These are phyloP conservation scores for Agonopterix heracliana DNA, from an alignment of 2,888 invertebrate genomes.

Conservation along the genomic window DNA sequence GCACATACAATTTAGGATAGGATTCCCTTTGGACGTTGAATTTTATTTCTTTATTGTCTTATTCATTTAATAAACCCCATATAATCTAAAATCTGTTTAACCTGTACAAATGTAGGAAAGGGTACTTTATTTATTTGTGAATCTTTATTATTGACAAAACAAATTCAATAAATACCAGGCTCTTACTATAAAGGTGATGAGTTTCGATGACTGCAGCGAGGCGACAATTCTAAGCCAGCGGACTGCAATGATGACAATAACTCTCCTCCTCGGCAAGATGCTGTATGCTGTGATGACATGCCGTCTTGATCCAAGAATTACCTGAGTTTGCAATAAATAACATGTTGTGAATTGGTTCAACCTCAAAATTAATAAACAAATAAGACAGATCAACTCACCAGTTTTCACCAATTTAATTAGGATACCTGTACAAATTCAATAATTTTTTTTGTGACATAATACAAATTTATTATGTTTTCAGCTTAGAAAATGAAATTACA, in stretches of 20 bases:
- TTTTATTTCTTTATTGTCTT: conserved; percentile 11
- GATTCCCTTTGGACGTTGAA: conserved; percentile 26
- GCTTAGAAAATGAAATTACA: conserved; percentile 55
- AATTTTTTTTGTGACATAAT: conserved; percentile 48
- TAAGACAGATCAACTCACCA: conserved; percentile 60
- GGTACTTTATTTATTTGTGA: conserved; percentile 47
- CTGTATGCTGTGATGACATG: neutral
- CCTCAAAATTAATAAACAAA: conserved; percentile 30
- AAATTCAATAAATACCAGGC: conserved; percentile 66
- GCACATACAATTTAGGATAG: conserved; percentile 18
- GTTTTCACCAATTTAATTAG: conserved; percentile 19
- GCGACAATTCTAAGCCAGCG: conserved; percentile 3
- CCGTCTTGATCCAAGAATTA: conserved; percentile 29
- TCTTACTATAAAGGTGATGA: conserved; percentile 68
- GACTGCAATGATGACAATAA: conserved; percentile 15
- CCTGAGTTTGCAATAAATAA: conserved; percentile 45
- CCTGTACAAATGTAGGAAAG: conserved; percentile 19
- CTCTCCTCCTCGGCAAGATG: neutral
- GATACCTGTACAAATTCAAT: conserved; percentile 39
- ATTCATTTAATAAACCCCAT: conserved; percentile 26
- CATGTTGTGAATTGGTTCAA: conserved; percentile 25
- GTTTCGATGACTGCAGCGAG: conserved; percentile 21
- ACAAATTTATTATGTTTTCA: conserved; percentile 60
- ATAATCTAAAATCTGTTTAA: conserved; percentile 20
- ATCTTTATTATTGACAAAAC: conserved; percentile 63